Evolutionary conservation across 2,113 vertebrate genomes (phyloP).

Genomic region (Ictidomys tridecemlineatus): DNA sequence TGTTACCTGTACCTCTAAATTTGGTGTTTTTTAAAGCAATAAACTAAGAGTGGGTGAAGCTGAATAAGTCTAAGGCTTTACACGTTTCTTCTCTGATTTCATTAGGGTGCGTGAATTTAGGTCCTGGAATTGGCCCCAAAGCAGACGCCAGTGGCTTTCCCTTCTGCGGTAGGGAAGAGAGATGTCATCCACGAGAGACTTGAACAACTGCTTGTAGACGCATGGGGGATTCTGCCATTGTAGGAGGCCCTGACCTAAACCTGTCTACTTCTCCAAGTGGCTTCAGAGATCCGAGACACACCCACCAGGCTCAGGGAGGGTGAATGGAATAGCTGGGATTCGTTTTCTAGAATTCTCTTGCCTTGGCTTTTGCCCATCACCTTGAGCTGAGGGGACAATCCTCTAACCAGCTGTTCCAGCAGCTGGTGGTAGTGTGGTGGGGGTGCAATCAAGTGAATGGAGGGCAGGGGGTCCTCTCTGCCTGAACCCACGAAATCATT

Average conservation of each 20-base stretch:
- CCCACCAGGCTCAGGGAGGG: too few species aligned
- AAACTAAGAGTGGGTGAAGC: background rate
- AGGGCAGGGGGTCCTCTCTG: background rate
- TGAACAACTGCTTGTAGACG: background rate
- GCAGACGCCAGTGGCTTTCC: accelerated
- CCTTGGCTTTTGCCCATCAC: background rate
- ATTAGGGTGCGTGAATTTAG: background rate
- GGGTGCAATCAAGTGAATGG: background rate
- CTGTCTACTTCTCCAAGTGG: too few species aligned
- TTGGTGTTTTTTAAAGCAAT: background rate
- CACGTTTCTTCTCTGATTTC: background rate
- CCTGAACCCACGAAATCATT: background rate
- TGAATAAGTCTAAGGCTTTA: background rate
- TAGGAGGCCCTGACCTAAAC: background rate
- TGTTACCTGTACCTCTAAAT: background rate
- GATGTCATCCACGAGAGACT: too few species aligned
- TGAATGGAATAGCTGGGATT: background rate
- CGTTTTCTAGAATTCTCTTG: background rate
- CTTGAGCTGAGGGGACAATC: too few species aligned
- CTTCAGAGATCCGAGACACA: too few species aligned
- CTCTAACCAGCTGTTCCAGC: too few species aligned
- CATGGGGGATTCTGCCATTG: background rate
- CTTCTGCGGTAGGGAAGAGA: background rate
- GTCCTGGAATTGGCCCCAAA: too few species aligned
- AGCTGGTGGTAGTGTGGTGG: too few species aligned